These are phyloP conservation scores for Pseudococcus longispinus DNA, from an alignment of 2,888 invertebrate genomes.

Conservation along the genomic window DNA sequence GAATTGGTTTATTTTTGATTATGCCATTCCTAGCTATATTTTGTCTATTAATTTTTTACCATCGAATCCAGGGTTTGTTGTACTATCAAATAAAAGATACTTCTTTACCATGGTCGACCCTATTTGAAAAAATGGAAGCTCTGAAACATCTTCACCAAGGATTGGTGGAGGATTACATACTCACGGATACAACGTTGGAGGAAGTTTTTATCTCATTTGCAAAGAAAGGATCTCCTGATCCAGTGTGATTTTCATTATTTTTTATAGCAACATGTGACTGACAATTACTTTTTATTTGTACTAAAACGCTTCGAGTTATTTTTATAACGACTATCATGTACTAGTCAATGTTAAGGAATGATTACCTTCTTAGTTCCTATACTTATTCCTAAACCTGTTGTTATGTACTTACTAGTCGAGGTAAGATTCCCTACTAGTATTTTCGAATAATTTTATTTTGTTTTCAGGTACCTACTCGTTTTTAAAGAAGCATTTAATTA, in stretches of 20 bases:
- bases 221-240: conserved; percentile 14
- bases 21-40: too few species aligned
- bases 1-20: background rate
- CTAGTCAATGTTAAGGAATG: too few species aligned
- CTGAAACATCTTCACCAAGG: conserved; percentile 63
- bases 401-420: too few species aligned
- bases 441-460: background rate
- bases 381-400: too few species aligned
- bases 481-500: background rate
- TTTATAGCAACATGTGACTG: background rate
- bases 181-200: conserved; percentile 65
- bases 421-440: background rate
- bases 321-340: background rate
- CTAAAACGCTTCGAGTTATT: background rate
- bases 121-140: conserved; percentile 64
- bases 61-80: conserved; percentile 62
- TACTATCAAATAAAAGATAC: conserved; percentile 64
- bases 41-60: background rate
- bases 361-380: too few species aligned
- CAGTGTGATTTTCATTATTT: background rate
- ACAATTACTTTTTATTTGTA: background rate
- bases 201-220: conserved; percentile 66
- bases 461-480: background rate
- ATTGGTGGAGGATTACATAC: conserved; percentile 63
- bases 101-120: conserved; percentile 62